Conservation (phyloP, 1,140 invertebrate genomes). For the Caenorhabditis inopinata region DNA sequence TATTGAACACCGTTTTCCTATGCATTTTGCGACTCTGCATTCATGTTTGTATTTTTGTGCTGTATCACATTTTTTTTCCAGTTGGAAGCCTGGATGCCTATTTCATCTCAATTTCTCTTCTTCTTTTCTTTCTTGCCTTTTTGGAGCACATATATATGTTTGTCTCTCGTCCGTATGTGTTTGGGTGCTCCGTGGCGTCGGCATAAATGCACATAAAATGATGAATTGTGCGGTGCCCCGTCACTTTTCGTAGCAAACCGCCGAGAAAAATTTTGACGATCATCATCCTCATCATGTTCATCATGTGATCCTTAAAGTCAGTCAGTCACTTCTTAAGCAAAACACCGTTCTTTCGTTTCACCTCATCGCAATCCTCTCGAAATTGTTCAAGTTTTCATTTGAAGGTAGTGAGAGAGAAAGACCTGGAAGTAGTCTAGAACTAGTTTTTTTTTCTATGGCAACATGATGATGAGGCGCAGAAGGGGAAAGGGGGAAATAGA, state of each 20-base stretch:
- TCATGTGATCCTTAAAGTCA: not conserved
- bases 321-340: not conserved
- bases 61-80: not conserved
- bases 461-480: slow-evolving; percentile 12
- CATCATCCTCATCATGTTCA: not conserved
- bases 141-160: slow-evolving; percentile 10
- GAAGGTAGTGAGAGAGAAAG: not conserved
- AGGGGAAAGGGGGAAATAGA: not conserved
- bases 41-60: not conserved
- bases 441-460: not conserved
- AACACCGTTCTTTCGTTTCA: not conserved
- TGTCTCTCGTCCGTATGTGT: not conserved
- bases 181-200: slow-evolving; percentile 24
- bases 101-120: slow-evolving; percentile 22
- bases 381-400: not conserved
- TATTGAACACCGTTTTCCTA: not conserved
- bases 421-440: not conserved
- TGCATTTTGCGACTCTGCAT: not conserved
- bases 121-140: not conserved
- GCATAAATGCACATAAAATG: slow-evolving; percentile 28
- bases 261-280: not conserved
- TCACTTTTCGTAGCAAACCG: not conserved
- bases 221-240: slow-evolving; percentile 26
- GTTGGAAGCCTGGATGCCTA: not conserved
- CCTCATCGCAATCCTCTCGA: not conserved